These are phyloP conservation scores for Lasiurus borealis DNA, from an alignment of 2,113 vertebrate species.

Conservation along the genomic window DNA sequence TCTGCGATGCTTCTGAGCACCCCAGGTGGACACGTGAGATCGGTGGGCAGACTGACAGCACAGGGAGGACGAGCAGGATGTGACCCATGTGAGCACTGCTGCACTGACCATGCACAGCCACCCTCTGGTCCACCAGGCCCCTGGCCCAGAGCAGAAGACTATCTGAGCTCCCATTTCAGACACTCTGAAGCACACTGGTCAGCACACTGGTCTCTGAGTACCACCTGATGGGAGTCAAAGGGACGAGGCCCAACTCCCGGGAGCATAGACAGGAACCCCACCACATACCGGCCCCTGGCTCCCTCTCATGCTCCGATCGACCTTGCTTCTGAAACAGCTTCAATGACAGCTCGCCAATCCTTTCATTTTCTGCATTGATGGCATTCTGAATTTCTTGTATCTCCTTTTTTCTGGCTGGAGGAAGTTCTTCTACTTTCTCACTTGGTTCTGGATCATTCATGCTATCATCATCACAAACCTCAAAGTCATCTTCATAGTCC, in stretches of 20 bases:
- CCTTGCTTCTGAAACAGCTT: constrained; percentile 75
- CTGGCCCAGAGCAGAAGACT: neutral
- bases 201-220: neutral
- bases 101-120: neutral
- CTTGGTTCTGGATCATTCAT: neutral
- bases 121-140: neutral
- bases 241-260: neutral
- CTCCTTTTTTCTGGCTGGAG: constrained; percentile 86
- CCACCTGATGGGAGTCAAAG: neutral
- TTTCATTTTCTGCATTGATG: constrained; percentile 94
- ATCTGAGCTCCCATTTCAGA: neutral
- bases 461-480: constrained; percentile 86
- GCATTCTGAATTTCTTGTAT: constrained; percentile 94
- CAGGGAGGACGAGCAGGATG: neutral
- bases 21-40: neutral
- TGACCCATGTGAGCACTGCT: neutral
- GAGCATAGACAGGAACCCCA: neutral
- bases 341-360: constrained; percentile 83
- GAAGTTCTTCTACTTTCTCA: constrained; percentile 76
- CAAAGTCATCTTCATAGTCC: constrained; percentile 98
- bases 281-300: constrained; percentile 81
- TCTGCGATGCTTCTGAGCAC: neutral
- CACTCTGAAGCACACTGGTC: too few relatives aligned
- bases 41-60: fast-evolving
- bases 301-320: constrained; percentile 68